A percentile compares a stretch with the other conserved stretches of the same genome.
phyloP scores from a whole-genome alignment of 2,113 vertebrate genomes.

The Lampris incognitus region DNA sequence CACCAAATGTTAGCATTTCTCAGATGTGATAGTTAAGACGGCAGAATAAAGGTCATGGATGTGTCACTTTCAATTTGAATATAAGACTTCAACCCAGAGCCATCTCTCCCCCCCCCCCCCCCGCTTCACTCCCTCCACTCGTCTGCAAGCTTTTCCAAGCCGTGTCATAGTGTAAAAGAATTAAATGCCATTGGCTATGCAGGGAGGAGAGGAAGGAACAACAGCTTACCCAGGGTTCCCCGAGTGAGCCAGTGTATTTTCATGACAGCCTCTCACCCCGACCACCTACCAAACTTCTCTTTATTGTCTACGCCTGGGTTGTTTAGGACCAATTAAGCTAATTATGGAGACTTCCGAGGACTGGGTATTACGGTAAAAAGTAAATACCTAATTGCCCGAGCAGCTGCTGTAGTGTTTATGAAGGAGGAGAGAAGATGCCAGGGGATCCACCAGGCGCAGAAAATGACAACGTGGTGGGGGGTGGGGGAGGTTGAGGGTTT shows the following conservation, averaged over 20 bases:
- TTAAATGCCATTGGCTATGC: constrained; percentile 54
- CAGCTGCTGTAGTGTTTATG: constrained; percentile 83
- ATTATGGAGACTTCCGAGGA: constrained; percentile 81
- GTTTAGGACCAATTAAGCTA: constrained; percentile 85
- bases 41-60: constrained; percentile 69
- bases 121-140: constrained; percentile 18
- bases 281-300: constrained; percentile 66
- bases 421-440: constrained; percentile 72
- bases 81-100: constrained; percentile 62
- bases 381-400: constrained; percentile 81
- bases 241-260: constrained; percentile 41
- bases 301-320: constrained; percentile 79
- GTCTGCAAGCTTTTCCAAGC: constrained; percentile 36
- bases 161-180: constrained; percentile 35
- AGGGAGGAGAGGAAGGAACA: constrained; percentile 47
- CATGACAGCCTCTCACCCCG: constrained; percentile 60
- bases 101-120: constrained; percentile 46
- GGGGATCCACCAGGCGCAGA: constrained; percentile 65
- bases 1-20: constrained; percentile 73
- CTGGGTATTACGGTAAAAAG: constrained; percentile 80
- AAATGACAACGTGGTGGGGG: constrained; percentile 46
- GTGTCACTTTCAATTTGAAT: constrained; percentile 76
- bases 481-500: constrained; percentile 44
- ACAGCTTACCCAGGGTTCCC: constrained; percentile 44
- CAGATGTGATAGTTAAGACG: constrained; percentile 71